A percentile compares a stretch with the other conserved stretches of the same genome.
Evolutionary conservation across 2,113 vertebrate genomes (phyloP).

Genomic region (Illadopsis cleaveri): DNA sequence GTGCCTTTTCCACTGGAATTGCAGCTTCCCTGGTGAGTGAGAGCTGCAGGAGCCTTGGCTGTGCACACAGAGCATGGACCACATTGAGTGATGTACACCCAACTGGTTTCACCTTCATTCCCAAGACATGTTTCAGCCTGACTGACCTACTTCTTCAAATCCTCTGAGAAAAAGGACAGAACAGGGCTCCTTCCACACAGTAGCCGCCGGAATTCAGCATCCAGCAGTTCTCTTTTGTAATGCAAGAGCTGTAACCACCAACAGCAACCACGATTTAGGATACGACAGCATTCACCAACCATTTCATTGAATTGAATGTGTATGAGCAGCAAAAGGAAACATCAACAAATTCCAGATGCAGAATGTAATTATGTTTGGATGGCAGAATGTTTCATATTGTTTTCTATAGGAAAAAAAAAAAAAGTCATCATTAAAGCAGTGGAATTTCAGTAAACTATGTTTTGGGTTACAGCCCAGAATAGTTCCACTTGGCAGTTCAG

Average conservation of each 20-base stretch:
- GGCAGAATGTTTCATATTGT: conserved; percentile 66
- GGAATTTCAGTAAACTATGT: conserved; percentile 69
- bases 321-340: conserved; percentile 52
- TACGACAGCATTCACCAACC: not conserved
- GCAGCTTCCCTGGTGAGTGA: not conserved
- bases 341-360: conserved; percentile 67
- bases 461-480: conserved; percentile 66
- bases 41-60: not conserved
- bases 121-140: not conserved
- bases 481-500: conserved; percentile 66
- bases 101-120: not conserved
- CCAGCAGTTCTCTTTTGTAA: not conserved
- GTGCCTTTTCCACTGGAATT: not conserved
- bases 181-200: not conserved
- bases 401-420: conserved; percentile 59
- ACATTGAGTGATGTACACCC: not conserved
- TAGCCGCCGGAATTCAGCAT: not conserved
- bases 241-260: not conserved
- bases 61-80: not conserved
- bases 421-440: conserved; percentile 56
- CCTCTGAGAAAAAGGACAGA: not conserved
- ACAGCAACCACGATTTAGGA: not conserved
- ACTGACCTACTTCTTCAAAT: not conserved
- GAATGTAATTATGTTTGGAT: conserved; percentile 60
- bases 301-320: not conserved